Conservation (phyloP, 2,888 invertebrate species). For the Lordiphosa andalusiaca region DNA sequence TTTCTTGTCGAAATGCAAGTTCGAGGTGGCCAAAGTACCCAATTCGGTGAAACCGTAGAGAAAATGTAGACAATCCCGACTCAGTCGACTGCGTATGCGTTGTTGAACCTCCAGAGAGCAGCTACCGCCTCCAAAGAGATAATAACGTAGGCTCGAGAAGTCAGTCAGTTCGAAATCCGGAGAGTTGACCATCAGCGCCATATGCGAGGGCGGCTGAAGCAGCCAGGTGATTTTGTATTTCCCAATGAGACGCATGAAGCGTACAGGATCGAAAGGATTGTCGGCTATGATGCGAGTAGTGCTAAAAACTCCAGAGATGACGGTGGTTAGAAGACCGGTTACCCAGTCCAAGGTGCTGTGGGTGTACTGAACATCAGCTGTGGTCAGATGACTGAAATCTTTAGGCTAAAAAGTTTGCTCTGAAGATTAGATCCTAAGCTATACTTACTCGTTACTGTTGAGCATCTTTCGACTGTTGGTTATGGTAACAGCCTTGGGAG, state of each 20-base stretch:
- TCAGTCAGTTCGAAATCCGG: slow-evolving; percentile 38
- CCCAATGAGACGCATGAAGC: slow-evolving; percentile 51
- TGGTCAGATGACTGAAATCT: slow-evolving; percentile 50
- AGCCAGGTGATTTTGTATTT: slow-evolving; percentile 56
- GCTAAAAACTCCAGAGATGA: slow-evolving; percentile 54
- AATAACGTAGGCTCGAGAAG: slow-evolving; percentile 47
- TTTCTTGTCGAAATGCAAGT: slow-evolving; percentile 44
- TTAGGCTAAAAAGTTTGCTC: slow-evolving; percentile 9
- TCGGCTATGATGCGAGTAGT: slow-evolving; percentile 65
- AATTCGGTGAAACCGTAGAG: slow-evolving; percentile 69
- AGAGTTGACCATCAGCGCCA: slow-evolving; percentile 47
- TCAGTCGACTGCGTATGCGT: slow-evolving; percentile 45
- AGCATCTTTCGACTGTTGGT: slow-evolving; percentile 2
- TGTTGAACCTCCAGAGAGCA: slow-evolving; percentile 50
- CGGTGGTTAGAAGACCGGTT: slow-evolving; percentile 54
- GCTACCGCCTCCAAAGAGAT: slow-evolving; percentile 50
- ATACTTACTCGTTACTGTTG: not conserved
- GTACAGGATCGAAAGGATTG: slow-evolving; percentile 48
- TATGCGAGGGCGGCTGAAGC: slow-evolving; percentile 52
- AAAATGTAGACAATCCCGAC: slow-evolving; percentile 46
- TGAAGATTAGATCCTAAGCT: not conserved
- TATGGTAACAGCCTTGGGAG: slow-evolving; percentile 7
- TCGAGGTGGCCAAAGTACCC: slow-evolving; percentile 46
- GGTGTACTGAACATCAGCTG: slow-evolving; percentile 51
- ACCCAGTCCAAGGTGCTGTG: slow-evolving; percentile 65